Evolutionary conservation across 2,888 invertebrate genomes (phyloP).

Genomic region (Beris chalybata): DNA sequence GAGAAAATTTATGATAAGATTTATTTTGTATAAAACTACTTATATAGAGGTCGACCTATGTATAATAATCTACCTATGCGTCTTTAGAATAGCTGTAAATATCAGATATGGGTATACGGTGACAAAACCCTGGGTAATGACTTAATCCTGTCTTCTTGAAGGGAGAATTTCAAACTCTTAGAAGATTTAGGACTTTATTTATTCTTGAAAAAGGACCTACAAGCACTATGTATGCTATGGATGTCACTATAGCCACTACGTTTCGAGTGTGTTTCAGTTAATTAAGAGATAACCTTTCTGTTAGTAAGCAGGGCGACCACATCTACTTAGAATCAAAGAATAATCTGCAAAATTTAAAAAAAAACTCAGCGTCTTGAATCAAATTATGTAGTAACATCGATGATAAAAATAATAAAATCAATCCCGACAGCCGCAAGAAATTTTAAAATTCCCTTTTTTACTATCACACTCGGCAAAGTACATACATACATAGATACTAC

Average conservation of each 20-base stretch:
- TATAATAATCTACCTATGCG: not conserved
- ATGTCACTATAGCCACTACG: not conserved
- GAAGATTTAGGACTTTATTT: constrained; percentile 25
- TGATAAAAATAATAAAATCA: too few relatives aligned
- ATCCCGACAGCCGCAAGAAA: too few relatives aligned
- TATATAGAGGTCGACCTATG: not conserved
- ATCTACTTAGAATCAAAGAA: too few relatives aligned
- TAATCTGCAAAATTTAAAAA: too few relatives aligned
- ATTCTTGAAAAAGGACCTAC: not conserved
- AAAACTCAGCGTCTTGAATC: too few relatives aligned
- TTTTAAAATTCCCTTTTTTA: too few relatives aligned
- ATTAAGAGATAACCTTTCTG: constrained; percentile 2
- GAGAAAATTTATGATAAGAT: constrained; percentile 19
- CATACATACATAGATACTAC: too few relatives aligned
- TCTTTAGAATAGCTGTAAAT: constrained; percentile 1
- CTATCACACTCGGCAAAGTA: too few relatives aligned
- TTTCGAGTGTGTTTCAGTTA: constrained; percentile 16
- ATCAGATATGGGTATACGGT: constrained; percentile 23
- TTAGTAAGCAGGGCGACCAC: too few relatives aligned
- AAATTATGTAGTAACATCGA: too few relatives aligned
- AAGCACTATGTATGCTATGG: not conserved
- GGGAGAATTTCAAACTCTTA: constrained; percentile 6
- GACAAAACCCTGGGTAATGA: constrained; percentile 18
- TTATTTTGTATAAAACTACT: constrained; percentile 1
- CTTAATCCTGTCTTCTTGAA: not conserved